These are phyloP conservation scores for Corythornis cristatus DNA, from an alignment of 2,113 vertebrate species.

Conservation along the genomic window DNA sequence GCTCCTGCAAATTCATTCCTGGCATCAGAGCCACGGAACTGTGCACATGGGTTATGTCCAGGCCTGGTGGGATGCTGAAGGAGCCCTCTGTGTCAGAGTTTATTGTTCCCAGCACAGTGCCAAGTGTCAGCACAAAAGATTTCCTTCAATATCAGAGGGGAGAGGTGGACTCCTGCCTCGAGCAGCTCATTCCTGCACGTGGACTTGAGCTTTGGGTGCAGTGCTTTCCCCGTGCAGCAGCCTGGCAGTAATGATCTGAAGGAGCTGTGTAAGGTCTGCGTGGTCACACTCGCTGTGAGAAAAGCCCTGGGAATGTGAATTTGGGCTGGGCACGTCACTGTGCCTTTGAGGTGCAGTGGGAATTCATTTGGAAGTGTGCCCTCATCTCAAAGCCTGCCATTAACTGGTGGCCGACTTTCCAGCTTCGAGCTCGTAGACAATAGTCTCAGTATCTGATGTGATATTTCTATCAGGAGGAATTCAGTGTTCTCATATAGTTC, in stretches of 20 bases:
- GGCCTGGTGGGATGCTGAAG: neutral
- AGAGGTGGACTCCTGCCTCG: neutral
- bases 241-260: neutral
- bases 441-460: constrained; percentile 17
- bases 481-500: constrained; percentile 3
- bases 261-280: neutral
- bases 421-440: neutral
- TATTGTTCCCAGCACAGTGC: neutral
- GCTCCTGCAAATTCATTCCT: neutral
- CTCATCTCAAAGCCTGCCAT: neutral
- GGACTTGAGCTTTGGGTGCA: neutral
- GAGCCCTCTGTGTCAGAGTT: neutral
- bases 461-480: constrained; percentile 37
- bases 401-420: neutral
- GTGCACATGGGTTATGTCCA: neutral
- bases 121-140: neutral
- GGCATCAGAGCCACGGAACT: neutral
- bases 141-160: neutral
- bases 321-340: accelerated
- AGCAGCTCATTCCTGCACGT: accelerated
- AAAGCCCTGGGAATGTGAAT: neutral
- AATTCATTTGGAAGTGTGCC: neutral
- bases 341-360: neutral
- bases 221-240: neutral
- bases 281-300: neutral